phyloP scores from a whole-genome alignment of 2,113 vertebrate genomes.

The Paramormyrops kingsleyae region DNA sequence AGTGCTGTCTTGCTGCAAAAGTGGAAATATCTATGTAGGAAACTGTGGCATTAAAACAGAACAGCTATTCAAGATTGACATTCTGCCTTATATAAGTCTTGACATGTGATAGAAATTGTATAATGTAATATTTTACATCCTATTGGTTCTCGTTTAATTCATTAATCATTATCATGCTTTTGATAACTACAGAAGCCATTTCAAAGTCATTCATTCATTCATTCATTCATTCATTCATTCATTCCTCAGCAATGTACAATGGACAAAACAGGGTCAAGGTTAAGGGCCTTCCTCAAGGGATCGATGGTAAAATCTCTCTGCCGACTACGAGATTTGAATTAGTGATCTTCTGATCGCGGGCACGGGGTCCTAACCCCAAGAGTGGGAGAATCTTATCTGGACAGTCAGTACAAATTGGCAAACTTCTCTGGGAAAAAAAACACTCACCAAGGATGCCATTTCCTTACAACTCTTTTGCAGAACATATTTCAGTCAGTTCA shows the following conservation, averaged over 20 bases:
- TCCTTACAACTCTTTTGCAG: not conserved
- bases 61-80: not conserved
- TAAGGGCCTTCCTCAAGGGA: not conserved
- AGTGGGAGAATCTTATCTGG: not conserved
- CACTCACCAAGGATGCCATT: not conserved
- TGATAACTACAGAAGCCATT: not conserved
- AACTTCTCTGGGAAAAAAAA: not conserved
- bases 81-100: not conserved
- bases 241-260: not conserved
- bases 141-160: not conserved
- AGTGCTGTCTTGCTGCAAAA: constrained; percentile 81
- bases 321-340: not conserved
- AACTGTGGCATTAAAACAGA: not conserved
- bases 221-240: not conserved
- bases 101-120: not conserved
- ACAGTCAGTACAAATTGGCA: not conserved
- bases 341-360: not conserved
- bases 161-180: not conserved
- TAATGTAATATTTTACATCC: not conserved
- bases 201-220: not conserved
- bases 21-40: constrained; percentile 13
- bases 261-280: not conserved
- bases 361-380: not conserved
- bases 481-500: not conserved
- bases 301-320: not conserved